Percentiles rank a stretch among this genome's conserved stretches.
Conservation (phyloP, 2,113 vertebrate genomes). For the Hippoglossus stenolepis region DNA sequence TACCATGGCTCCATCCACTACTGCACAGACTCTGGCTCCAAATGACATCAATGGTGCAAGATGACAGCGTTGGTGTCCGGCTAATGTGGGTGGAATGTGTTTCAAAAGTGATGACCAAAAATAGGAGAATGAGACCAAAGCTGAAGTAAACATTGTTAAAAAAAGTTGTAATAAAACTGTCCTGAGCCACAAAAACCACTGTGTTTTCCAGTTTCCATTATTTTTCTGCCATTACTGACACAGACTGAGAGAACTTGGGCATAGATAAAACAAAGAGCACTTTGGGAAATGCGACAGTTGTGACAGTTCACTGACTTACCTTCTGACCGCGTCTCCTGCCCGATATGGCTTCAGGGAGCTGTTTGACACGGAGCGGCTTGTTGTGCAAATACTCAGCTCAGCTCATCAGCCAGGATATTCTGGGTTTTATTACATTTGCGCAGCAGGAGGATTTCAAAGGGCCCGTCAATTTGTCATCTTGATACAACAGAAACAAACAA, state of each 20-base stretch:
- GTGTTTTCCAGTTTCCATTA: background rate
- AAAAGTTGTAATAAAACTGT: background rate
- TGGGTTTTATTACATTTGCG: constrained; percentile 53
- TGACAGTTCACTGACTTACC: constrained; percentile 21
- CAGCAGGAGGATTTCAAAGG: constrained; percentile 35
- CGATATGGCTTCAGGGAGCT: constrained; percentile 40
- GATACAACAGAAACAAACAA: constrained; percentile 51
- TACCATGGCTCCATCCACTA: no score
- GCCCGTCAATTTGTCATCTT: constrained; percentile 45
- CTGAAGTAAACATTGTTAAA: background rate
- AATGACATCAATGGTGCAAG: no score
- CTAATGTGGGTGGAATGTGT: no score
- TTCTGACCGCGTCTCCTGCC: constrained; percentile 21
- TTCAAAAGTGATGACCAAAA: no score
- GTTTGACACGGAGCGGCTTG: constrained; percentile 42
- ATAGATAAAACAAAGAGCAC: constrained; percentile 23
- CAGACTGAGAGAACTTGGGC: constrained; percentile 1
- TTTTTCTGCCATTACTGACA: background rate
- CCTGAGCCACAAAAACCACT: no score
- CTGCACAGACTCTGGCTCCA: no score
- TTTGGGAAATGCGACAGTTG: constrained; percentile 46
- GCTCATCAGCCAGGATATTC: constrained; percentile 51
- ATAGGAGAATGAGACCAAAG: background rate
- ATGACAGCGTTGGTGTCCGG: no score
- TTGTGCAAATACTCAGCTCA: constrained; percentile 45